Conservation (phyloP, 2,113 vertebrate genomes). For the Phainopepla nitens region DNA sequence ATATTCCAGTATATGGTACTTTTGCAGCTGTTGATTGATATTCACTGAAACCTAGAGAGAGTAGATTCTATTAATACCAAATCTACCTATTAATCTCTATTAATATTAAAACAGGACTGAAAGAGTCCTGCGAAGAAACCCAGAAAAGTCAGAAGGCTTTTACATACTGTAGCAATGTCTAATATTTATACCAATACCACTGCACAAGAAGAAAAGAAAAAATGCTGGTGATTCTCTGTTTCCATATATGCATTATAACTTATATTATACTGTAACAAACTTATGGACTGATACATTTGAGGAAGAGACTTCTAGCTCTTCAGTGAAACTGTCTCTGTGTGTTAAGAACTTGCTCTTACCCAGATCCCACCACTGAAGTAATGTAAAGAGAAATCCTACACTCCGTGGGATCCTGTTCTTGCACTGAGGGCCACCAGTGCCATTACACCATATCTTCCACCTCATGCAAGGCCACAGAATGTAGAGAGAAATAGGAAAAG, state of each 20-base stretch:
- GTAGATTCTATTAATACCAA: constrained; percentile 29
- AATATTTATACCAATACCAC: background rate
- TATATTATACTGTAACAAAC: background rate
- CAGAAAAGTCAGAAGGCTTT: background rate
- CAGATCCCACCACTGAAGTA: background rate
- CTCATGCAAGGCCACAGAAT: background rate
- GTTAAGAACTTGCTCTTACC: background rate
- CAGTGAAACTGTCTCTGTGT: background rate
- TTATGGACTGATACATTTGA: background rate
- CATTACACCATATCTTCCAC: background rate
- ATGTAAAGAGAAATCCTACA: background rate
- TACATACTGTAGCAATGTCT: background rate
- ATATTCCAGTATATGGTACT: background rate
- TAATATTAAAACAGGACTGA: constrained; percentile 18
- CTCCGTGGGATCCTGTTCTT: background rate
- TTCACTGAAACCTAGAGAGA: background rate
- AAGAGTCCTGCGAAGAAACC: background rate
- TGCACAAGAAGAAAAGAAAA: background rate
- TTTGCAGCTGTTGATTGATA: constrained; percentile 28
- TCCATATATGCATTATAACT: background rate
- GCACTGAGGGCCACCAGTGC: background rate
- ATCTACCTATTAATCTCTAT: constrained; percentile 18
- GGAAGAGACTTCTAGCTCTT: background rate
- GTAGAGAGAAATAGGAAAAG: background rate
- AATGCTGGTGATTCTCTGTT: background rate